Evolutionary conservation across 2,888 invertebrate species (phyloP), one percentile per base, ranked within the genome.

Genomic region (Meandrusa payeni): DNA sequence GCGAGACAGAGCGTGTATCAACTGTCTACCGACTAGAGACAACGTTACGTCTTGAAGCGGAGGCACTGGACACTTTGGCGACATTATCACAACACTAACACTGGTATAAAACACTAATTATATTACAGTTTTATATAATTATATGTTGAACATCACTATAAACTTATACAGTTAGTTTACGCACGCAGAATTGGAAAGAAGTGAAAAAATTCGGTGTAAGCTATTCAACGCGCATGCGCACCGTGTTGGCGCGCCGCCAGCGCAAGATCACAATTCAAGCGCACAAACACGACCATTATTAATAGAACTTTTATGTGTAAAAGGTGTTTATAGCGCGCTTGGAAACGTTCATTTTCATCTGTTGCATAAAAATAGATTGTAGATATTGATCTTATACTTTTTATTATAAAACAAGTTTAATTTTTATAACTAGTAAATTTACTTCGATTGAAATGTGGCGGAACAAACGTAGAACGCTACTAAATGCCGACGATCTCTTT

Each of bases 1-100:
- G 59, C 90, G 90, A 31, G 91, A 89, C 23, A 93, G 75, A 15
- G 91, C 86, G 62, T 91, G 90, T 36, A 92, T 92, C 42, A 91
- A 66, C 54, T 90, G 86, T 63, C 90, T 89, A 24, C 92, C 91
- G 26, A 93, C 82, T 50, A 90, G 74, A 9, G 91, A 90, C 50
- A 92, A 61, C 3, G 91, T 88, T 40, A 89, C 79, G 54, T 90
- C 90, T 69, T 90, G 90, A 36, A 93, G 71, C 19, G 89, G 87
- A 13, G 88, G 83, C 46, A 93, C 91, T 50, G 81, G 80, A 59
- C 90, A 89, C 64, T 89, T 92, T 27, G 92, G 93, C 34, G 93
- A 91, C 93, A 93, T 93, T 47, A 51, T 67, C 42, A 54, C 52
- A 46, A 55, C 71, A 61, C 59, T 61, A 54, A 43, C 53, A 69